phyloP scores from a whole-genome alignment of 1,140 invertebrate genomes.

The Lineus longissimus region DNA sequence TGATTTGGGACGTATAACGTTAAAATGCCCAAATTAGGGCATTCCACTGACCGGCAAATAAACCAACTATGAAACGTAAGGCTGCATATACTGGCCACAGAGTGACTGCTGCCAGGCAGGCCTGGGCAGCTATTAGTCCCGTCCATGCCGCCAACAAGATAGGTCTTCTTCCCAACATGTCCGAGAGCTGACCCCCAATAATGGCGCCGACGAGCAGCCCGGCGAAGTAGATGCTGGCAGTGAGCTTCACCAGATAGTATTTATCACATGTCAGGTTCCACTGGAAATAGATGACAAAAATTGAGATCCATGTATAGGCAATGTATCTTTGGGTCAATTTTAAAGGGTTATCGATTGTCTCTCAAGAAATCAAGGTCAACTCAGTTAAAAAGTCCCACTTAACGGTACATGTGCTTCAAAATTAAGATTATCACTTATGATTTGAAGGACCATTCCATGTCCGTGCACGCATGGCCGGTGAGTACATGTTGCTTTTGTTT shows the following conservation, averaged over 20 bases:
- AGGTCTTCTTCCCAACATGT: constrained; percentile 34
- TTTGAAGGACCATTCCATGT: too few relatives aligned
- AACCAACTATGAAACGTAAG: constrained; percentile 32
- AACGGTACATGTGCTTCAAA: too few relatives aligned
- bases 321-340: too few relatives aligned
- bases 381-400: too few relatives aligned
- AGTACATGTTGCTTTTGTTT: too few relatives aligned
- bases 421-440: too few relatives aligned
- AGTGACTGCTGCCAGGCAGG: constrained; percentile 25
- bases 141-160: constrained; percentile 27
- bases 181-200: constrained; percentile 35
- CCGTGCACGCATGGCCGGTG: too few relatives aligned
- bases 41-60: constrained; percentile 23
- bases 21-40: too few relatives aligned
- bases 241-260: constrained; percentile 20
- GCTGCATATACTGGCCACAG: constrained; percentile 38
- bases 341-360: too few relatives aligned
- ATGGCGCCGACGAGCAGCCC: constrained; percentile 35
- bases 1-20: too few relatives aligned
- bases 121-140: constrained; percentile 26
- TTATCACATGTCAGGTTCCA: constrained; percentile 31
- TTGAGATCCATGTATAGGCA: too few relatives aligned
- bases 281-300: constrained; percentile 24
- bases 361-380: too few relatives aligned
- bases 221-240: constrained; percentile 38